Conservation (phyloP, 2,888 invertebrate genomes). For the Pseudoips prasinana region DNA sequence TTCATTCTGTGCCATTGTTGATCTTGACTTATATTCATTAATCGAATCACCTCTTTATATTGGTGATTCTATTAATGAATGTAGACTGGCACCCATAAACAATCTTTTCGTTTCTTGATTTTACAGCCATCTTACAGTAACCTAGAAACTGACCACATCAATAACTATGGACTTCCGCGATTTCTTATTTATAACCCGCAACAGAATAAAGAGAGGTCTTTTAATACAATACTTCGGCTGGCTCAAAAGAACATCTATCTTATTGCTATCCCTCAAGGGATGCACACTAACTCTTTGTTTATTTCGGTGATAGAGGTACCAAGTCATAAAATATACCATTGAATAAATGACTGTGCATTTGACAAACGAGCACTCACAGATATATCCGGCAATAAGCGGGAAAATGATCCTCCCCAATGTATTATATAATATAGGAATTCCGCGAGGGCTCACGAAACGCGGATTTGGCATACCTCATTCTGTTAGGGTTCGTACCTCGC, state of each 20-base stretch:
- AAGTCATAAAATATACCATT: conserved; percentile 57
- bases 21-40: too few relatives aligned
- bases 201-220: conserved; percentile 16
- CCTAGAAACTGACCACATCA: too few relatives aligned
- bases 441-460: conserved; percentile 65
- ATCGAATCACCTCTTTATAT: too few relatives aligned
- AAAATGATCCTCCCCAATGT: conserved; percentile 76
- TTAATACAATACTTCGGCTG: conserved; percentile 28
- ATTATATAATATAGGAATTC: conserved; percentile 74
- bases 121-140: too few relatives aligned
- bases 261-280: conserved; percentile 26
- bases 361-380: conserved; percentile 79
- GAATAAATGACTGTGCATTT: conserved; percentile 79
- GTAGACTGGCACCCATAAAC: too few relatives aligned
- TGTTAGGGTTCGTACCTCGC: conserved; percentile 37
- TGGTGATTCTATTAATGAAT: too few relatives aligned
- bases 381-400: conserved; percentile 74
- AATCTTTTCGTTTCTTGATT: too few relatives aligned
- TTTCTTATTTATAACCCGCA: too few relatives aligned
- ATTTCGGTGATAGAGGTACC: conserved; percentile 38
- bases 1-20: too few relatives aligned
- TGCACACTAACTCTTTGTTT: conserved; percentile 39
- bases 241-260: conserved; percentile 36
- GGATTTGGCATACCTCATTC: conserved; percentile 58
- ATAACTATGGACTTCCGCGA: too few relatives aligned